Evolutionary conservation across 35 echinoderm and acorn worm genomes (phyloP).

Genomic region (Lytechinus variegatus): DNA sequence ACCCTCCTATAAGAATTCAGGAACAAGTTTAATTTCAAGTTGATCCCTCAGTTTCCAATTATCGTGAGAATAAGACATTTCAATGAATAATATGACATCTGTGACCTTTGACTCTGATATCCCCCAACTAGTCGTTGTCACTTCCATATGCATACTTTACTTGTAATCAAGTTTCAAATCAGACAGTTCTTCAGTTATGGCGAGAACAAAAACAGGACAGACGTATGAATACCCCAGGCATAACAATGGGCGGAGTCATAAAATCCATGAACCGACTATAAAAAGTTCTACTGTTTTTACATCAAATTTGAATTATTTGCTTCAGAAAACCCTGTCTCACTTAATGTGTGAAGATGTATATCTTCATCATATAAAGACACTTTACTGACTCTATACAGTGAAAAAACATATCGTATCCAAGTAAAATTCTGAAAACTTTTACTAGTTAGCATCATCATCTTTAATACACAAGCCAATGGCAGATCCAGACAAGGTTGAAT

Average conservation of each 20-base stretch:
- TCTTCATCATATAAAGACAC: background rate
- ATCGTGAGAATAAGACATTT: no score
- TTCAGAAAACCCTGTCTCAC: background rate
- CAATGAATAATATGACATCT: no score
- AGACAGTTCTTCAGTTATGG: no score
- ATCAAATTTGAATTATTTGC: background rate
- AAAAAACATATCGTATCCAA: background rate
- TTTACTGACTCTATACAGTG: background rate
- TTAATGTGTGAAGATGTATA: background rate
- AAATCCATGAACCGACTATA: background rate
- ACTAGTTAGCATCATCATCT: background rate
- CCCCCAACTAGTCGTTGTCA: background rate
- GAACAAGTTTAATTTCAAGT: no score
- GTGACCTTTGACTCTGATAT: no score
- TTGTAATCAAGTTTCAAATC: background rate
- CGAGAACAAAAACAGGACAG: background rate
- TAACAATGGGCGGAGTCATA: background rate
- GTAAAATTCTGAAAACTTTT: background rate
- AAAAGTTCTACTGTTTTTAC: background rate
- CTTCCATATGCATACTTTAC: background rate
- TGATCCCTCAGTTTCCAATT: no score
- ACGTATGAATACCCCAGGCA: no score
- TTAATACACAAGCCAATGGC: no score
- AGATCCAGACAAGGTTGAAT: no score
- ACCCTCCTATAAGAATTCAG: no score